These are phyloP conservation scores for Willowsia nigromaculata DNA, from an alignment of 2,888 invertebrate species.

Conservation along the genomic window DNA sequence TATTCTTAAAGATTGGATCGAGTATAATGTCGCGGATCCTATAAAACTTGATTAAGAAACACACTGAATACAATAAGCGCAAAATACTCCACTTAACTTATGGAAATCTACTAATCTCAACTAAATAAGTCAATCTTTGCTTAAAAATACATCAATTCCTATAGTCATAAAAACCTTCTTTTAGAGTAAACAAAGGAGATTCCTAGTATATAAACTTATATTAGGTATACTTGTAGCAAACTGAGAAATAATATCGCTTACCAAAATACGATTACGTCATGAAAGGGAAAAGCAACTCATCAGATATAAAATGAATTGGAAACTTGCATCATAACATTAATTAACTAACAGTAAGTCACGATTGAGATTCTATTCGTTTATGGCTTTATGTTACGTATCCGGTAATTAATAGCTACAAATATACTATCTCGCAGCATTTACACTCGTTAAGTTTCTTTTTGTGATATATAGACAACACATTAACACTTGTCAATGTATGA, in stretches of 20 bases:
- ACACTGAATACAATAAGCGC: background rate
- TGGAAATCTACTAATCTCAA: background rate
- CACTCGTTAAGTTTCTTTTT: background rate
- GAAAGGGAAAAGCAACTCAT: background rate
- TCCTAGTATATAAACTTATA: background rate
- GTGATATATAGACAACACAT: background rate
- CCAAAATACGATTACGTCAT: background rate
- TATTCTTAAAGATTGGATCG: background rate
- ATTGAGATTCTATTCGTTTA: slow-evolving; percentile 69
- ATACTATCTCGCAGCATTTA: background rate
- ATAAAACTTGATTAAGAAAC: background rate
- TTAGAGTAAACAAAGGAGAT: background rate
- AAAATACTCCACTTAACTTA: background rate
- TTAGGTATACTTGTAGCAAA: background rate
- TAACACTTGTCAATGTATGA: background rate
- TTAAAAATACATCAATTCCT: background rate
- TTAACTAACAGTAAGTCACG: slow-evolving; percentile 49
- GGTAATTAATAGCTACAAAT: slow-evolving; percentile 29
- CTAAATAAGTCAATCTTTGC: background rate
- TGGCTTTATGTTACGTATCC: slow-evolving; percentile 51
- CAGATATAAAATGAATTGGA: slow-evolving; percentile 13
- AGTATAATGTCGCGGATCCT: background rate
- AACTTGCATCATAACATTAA: slow-evolving; percentile 20
- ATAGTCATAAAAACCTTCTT: background rate
- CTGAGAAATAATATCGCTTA: slow-evolving; percentile 8